These are phyloP conservation scores for Metopolophium dirhodum DNA, from an alignment of 1,140 invertebrate species.

Conservation along the genomic window DNA sequence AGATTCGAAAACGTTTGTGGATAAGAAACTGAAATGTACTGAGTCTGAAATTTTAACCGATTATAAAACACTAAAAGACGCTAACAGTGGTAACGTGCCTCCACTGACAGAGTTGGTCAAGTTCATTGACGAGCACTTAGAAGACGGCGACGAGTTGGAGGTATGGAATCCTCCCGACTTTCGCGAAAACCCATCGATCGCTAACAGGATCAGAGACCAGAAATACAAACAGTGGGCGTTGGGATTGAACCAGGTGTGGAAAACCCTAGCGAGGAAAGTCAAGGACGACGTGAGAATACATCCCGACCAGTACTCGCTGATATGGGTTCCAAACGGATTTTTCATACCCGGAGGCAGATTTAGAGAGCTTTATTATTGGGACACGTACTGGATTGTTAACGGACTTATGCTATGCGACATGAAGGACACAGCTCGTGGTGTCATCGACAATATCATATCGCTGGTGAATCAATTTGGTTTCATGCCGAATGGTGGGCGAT, in stretches of 20 bases:
- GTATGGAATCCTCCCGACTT: conserved; percentile 73
- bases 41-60: conserved; percentile 62
- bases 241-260: conserved; percentile 74
- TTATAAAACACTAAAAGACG: conserved; percentile 58
- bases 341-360: conserved; percentile 85
- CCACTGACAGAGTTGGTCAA: conserved; percentile 58
- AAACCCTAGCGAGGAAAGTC: conserved; percentile 73
- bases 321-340: conserved; percentile 80
- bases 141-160: conserved; percentile 63
- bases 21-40: conserved; percentile 78
- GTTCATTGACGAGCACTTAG: conserved; percentile 66
- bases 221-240: conserved; percentile 68
- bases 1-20: conserved; percentile 94
- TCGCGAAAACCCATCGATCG: conserved; percentile 68
- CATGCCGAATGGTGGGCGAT: conserved; percentile 78
- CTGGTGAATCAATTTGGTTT: conserved; percentile 73
- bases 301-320: conserved; percentile 73
- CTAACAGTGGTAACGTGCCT: conserved; percentile 61
- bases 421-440: conserved; percentile 73
- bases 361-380: conserved; percentile 75
- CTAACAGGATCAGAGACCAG: conserved; percentile 70
- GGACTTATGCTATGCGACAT: conserved; percentile 80
- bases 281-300: conserved; percentile 69
- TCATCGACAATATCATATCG: conserved; percentile 75
- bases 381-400: conserved; percentile 80